Evolutionary conservation across 2,113 vertebrate species (phyloP), one percentile per base, ranked within the genome.

Genomic region (Hippocampus mohnikei): DNA sequence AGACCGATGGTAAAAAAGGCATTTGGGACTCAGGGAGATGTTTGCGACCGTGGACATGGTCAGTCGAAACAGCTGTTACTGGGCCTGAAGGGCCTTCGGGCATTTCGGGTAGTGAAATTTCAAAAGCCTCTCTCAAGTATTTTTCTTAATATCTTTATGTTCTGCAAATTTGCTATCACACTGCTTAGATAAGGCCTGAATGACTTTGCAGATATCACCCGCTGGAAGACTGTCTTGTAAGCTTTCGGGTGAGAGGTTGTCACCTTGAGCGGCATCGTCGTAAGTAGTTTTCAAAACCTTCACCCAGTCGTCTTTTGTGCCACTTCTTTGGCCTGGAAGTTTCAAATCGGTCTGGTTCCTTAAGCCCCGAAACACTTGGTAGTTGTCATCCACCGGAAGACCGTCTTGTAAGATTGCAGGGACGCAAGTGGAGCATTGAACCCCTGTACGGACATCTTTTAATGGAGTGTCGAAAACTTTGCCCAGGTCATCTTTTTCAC

Each of bases 351-450:
- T 29, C 62, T 70, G 46, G 40, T 74, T 50, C 27, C 73, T 50
- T 13, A 27, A 25, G n/a, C 23, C 5, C 9, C 15, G 12, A 58
- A 25, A 15, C 10, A 25, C 23, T 27, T 58, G 11, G 55, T 58
- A 25, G 52, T 53, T 7, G 52, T n/a, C 59, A 2, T 76, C 76
- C 41, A 82, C 59, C 56, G 21, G 15, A 41, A 78, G 67, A 23
- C 61, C 59, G 29, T n/a, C 6, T 7, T 8, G 21, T 46, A 56
- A 25, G n/a, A 9, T 53, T 23, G 2, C 52, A 23, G 21, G 52
- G 21, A 53, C 21, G 21, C 21, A 11, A 3, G 21, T 8, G 52
- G 1, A 53, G 21, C 46, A 20, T 18, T 48, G 46, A 48, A 48
- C 46, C 46, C 16, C 16, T 44, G 42, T 11, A 12, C 10, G 10